A percentile compares a stretch with the other conserved stretches of the same genome.
phyloP scores from a whole-genome alignment of 2,113 vertebrate species.

The Dicerorhinus sumatrensis region DNA sequence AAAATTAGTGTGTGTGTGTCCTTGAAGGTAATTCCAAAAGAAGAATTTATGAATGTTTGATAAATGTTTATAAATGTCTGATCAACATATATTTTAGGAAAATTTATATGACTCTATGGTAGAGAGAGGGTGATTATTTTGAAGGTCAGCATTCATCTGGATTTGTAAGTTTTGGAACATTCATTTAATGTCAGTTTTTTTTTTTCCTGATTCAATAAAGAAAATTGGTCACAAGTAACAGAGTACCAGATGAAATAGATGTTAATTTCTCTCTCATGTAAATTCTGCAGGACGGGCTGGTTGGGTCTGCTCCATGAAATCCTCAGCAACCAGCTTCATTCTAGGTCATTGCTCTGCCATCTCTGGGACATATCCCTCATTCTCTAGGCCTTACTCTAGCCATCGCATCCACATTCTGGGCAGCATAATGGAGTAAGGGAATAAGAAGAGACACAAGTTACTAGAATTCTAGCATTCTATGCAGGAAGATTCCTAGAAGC shows the following conservation, averaged over 20 bases:
- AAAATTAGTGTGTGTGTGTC: not conserved
- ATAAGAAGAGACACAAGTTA: not conserved
- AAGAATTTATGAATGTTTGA: not conserved
- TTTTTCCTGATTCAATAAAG: not conserved
- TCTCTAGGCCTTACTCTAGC: not conserved
- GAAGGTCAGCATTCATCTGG: not conserved
- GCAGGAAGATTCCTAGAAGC: not conserved
- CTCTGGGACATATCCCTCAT: not conserved
- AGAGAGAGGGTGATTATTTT: not conserved
- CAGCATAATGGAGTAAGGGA: not conserved
- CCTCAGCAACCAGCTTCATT: not conserved
- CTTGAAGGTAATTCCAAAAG: not conserved
- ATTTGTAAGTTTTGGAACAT: not conserved
- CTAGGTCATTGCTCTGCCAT: not conserved
- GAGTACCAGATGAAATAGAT: not conserved
- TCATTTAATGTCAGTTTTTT: not conserved
- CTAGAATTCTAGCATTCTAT: not conserved
- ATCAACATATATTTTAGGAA: not conserved
- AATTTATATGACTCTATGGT: fast-evolving
- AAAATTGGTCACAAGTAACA: not conserved
- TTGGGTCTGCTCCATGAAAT: not conserved
- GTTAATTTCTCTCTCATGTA: not conserved
- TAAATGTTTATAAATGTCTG: not conserved
- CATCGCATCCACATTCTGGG: not conserved
- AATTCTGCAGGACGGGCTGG: not conserved